Base-by-base conservation (phyloP, 2,888 invertebrate species). In the Brachycybe producta region DNA sequence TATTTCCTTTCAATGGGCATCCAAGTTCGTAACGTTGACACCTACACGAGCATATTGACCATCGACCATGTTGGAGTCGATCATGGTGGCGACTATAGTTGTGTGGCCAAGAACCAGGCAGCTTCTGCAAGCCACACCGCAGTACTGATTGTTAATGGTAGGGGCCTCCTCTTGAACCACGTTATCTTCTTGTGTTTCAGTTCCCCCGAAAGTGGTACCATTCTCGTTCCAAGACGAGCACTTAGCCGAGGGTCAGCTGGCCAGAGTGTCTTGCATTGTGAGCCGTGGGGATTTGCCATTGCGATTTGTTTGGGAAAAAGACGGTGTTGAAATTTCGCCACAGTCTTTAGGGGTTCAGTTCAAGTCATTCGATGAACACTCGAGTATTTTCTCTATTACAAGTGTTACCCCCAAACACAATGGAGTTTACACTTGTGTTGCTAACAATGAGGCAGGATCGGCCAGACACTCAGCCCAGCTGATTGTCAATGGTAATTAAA, bases 61-160 rank as follows among this genome's bases (percentile, higher is more conserved):
- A 52, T 54, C 39, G 54, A 54, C n/a, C 32, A 54, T 42, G 54
- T 54, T 21, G 28, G 23, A 23, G 42, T 49, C 21, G 17, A 32
- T 27, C 53, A 52, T 36, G 49, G 53, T 17, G 53, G 55, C 42
- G 53, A 53, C 43, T 53, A 53, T 40, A 46, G 45, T 23, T 51
- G 56, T 42, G 40, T 41, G 23, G 54, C 53, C 24, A 30, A 30
- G 32, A 54, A 41, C 43, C 42, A 47, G n/a, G 54, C 54, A 17
- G 57, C 55, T 15, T 46, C 52, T 24, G 52, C 45, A 28, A 44
- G 53, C 34, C 52, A 54, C 47, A 44, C 54, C 34, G 49, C 52
- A 35, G 34, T 28, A 26, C 48, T 54, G 30, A 28, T 52, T 21
- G 54, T 54, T 34, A 54, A 54, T 50, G 54, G 54, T 54, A 54